phyloP scores from a whole-genome alignment of 2,113 vertebrate genomes.

The Murina feae region DNA sequence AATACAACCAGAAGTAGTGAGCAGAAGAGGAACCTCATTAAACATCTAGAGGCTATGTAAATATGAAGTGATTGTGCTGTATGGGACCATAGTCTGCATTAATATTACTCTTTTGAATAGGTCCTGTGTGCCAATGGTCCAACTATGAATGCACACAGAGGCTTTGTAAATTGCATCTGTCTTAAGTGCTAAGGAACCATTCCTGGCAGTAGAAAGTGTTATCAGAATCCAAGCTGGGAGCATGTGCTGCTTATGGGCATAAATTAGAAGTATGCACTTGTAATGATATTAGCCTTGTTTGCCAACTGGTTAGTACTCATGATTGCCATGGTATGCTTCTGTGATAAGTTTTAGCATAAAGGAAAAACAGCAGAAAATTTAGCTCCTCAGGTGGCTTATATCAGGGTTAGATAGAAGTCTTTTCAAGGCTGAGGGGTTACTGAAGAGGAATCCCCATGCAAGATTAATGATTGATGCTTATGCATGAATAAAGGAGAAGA shows the following conservation, averaged over 20 bases:
- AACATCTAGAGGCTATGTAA: constrained; percentile 16
- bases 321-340: constrained; percentile 36
- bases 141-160: neutral
- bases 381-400: constrained; percentile 38
- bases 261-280: constrained; percentile 49
- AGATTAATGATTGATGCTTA: constrained; percentile 45
- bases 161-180: neutral
- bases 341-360: constrained; percentile 48
- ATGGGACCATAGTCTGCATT: neutral
- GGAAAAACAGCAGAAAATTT: constrained; percentile 58
- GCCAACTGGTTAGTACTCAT: constrained; percentile 46
- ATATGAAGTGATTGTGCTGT: neutral
- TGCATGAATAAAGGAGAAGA: constrained; percentile 33
- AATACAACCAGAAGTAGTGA: neutral
- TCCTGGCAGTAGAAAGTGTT: neutral
- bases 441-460: constrained; percentile 37
- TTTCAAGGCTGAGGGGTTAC: constrained; percentile 52
- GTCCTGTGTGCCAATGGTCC: neutral
- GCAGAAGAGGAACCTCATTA: neutral
- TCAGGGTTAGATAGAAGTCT: constrained; percentile 18
- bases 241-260: constrained; percentile 24
- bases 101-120: neutral
- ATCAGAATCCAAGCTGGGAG: neutral
- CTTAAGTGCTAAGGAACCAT: neutral
- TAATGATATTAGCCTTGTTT: constrained; percentile 54